Conservation (phyloP, 1,140 invertebrate genomes). For the Hypsibius dujardini region DNA sequence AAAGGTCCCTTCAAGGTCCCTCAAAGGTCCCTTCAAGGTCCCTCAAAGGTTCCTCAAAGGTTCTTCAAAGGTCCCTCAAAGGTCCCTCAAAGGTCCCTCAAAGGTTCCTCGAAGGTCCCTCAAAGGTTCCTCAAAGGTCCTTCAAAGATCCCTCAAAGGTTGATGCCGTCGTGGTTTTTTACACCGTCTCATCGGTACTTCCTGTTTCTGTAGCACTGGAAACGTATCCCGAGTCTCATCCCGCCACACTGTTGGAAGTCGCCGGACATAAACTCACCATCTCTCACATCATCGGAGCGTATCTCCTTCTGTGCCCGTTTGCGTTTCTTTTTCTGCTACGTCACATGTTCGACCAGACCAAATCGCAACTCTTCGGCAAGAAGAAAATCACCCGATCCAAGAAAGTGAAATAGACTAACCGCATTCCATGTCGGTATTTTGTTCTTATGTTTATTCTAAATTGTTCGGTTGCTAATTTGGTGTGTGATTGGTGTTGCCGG, state of each 20-base stretch:
- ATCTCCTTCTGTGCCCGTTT: neutral
- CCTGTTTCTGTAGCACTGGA: neutral
- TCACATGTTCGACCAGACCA: conserved; percentile 7
- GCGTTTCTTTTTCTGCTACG: neutral
- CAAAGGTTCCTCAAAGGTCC: no score
- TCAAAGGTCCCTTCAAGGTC: no score
- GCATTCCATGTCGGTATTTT: conserved; percentile 1
- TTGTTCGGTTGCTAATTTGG: neutral
- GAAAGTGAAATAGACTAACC: neutral
- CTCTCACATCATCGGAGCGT: neutral
- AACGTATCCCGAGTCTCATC: neutral
- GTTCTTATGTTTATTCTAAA: neutral
- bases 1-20: no score
- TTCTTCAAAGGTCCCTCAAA: no score
- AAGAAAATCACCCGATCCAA: neutral
- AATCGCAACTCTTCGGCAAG: neutral
- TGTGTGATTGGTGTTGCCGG: neutral
- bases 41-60: no score
- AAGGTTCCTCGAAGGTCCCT: no score
- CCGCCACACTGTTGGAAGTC: neutral
- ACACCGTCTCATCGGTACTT: no score
- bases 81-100: no score
- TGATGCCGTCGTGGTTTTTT: no score
- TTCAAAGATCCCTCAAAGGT: no score
- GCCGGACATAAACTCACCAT: neutral